Percentiles rank a stretch among this genome's conserved stretches.
phyloP scores from a whole-genome alignment of 2,113 vertebrate genomes.

The Leucoraja erinaceus region DNA sequence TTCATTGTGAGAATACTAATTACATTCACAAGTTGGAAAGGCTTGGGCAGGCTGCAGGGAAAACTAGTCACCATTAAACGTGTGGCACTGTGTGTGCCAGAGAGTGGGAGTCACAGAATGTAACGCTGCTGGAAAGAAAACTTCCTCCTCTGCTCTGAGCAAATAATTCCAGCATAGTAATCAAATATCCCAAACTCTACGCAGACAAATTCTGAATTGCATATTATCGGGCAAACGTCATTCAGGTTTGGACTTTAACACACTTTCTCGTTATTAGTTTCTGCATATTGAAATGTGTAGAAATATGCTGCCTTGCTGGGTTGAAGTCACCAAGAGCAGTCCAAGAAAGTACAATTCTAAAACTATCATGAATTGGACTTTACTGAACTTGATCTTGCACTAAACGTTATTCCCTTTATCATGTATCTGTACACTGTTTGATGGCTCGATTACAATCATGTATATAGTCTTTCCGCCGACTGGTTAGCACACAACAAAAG shows the following conservation, averaged over 20 bases:
- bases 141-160: neutral
- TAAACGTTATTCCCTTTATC: no score
- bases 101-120: neutral
- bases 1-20: conserved; percentile 20
- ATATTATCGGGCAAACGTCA: neutral
- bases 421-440: no score
- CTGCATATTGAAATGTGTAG: neutral
- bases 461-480: no score
- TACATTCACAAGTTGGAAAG: neutral
- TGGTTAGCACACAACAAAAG: no score
- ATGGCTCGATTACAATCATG: no score
- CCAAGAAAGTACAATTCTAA: neutral
- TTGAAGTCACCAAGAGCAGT: neutral
- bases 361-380: neutral
- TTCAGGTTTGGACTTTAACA: neutral
- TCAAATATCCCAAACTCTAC: neutral
- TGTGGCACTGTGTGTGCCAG: neutral
- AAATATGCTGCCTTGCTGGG: neutral
- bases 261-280: neutral
- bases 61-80: neutral
- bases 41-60: neutral
- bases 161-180: neutral
- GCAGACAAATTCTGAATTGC: neutral
- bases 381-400: no score
- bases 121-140: neutral